These are phyloP conservation scores for Denticeps clupeoides DNA, from an alignment of 2,797 vertebrate genomes.

Conservation along the genomic window DNA sequence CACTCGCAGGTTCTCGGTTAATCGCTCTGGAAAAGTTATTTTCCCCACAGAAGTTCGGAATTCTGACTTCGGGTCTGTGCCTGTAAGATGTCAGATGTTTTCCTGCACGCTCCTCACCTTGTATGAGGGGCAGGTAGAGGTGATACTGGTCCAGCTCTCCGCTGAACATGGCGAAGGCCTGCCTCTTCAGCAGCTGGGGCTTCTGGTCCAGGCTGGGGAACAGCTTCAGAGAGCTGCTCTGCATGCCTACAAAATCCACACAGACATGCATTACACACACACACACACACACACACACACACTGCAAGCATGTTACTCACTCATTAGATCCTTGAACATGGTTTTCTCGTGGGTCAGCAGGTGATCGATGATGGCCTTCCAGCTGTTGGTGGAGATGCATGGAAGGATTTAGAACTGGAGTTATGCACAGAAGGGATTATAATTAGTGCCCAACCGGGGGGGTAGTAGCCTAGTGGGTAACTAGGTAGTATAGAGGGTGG, in stretches of 20 bases:
- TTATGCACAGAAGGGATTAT: too few species aligned
- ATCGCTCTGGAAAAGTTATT: constrained; percentile 65
- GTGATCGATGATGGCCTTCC: constrained; percentile 92
- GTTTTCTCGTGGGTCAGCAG: constrained; percentile 96
- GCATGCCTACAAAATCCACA: constrained; percentile 66
- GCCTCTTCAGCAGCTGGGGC: constrained; percentile 89
- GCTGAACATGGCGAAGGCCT: constrained; percentile 90
- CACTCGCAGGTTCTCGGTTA: constrained; percentile 82
- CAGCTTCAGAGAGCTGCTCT: constrained; percentile 86
- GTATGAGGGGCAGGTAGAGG: constrained; percentile 91
- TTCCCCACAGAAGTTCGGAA: too few species aligned
- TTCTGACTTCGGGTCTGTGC: too few species aligned
- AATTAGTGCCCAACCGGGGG: too few species aligned
- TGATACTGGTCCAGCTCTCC: constrained; percentile 94
- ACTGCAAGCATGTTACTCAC: constrained; percentile 61
- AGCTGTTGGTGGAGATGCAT: constrained; percentile 53
- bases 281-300: neutral
- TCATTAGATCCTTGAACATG: constrained; percentile 98
- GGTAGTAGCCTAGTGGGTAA: too few species aligned
- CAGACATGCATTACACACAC: neutral
- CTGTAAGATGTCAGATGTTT: too few species aligned
- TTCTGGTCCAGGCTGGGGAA: constrained; percentile 82
- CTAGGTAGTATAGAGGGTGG: too few species aligned
- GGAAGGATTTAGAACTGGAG: neutral
- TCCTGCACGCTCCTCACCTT: too few species aligned